Evolutionary conservation across 1,140 invertebrate species (phyloP).

Genomic region (Cotesia typhae): DNA sequence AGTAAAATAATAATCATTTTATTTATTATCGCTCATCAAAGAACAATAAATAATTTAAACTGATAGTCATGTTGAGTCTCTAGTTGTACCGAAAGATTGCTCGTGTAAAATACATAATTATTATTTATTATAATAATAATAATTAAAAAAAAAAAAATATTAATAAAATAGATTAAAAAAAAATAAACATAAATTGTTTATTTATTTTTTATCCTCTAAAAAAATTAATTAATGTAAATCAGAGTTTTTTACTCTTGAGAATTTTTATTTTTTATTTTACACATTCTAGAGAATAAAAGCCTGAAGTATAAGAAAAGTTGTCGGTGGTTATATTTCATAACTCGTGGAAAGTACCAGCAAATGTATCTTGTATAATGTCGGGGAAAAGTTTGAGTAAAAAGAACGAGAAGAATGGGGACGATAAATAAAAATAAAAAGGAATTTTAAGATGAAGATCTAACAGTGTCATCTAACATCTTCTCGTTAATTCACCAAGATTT

Average conservation of each 20-base stretch:
- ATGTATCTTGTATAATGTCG: neutral
- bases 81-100: no score
- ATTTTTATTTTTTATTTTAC: slow-evolving; percentile 33
- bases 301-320: slow-evolving; percentile 59
- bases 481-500: slow-evolving; percentile 62
- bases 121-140: no score
- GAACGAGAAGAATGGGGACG: neutral
- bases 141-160: no score
- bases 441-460: slow-evolving; percentile 49
- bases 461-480: slow-evolving; percentile 58
- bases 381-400: slow-evolving; percentile 23
- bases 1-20: slow-evolving; percentile 1
- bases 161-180: no score
- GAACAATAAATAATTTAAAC: no score
- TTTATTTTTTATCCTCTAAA: no score
- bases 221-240: no score
- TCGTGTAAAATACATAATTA: no score
- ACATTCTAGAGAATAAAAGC: slow-evolving; percentile 39
- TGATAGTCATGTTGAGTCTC: no score
- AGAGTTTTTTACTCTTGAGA: neutral
- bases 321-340: slow-evolving; percentile 58
- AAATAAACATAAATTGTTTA: no score
- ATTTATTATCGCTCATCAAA: no score
- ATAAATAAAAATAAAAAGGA: slow-evolving; percentile 16
- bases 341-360: slow-evolving; percentile 24